Evolutionary conservation across 2,797 vertebrate species (phyloP), one percentile per base, ranked within the genome.

Genomic region (Onychomys leucogaster): DNA sequence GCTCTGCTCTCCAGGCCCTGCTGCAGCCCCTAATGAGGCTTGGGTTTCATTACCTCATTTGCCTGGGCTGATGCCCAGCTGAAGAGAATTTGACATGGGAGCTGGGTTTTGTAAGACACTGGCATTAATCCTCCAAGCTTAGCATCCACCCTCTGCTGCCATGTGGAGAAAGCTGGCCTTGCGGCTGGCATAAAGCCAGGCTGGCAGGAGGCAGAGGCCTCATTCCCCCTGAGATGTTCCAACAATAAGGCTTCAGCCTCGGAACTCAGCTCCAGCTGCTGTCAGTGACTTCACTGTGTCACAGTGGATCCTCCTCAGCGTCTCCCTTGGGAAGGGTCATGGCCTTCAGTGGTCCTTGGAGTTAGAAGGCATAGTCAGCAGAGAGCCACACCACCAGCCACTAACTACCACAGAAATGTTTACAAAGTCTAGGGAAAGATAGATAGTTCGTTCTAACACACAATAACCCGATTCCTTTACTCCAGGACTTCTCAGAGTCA

Each of bases 41-140:
- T 25, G 96, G 71, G 91, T 98, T 97, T 96, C 96, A 92, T 97
- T 75, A 96, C 94, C 96, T 98, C 93, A 0, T 98, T 98, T 98
- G 95, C 97, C 95, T 92, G 94, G 96, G 94, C 89, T 75, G 0
- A 71, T 97, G 97, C 96, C 97, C 91, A 75, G 84, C 71, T 46
- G 34, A 94, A 97, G 97, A 96, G 94, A 90, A 82, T 97, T 98
- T 90, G 96, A 97, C 96, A 94, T 83, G 14, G 46, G 90, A 41
- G 73, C 87, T 93, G 89, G 0, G 91, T 80, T 91, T 87, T 77
- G 97, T 94, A 91, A 89, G 17, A 81, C 97, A 94, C 23, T 1
- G 0, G 95, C 76, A 95, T 90, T 84, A 67, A 85, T 93, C 98
- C 75, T 92, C 2, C 16, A 63, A 97, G 96, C 98, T 97, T 95